phyloP scores from a whole-genome alignment of 53 echinoderm and acorn worm genomes.

The Echinometra lucunter region DNA sequence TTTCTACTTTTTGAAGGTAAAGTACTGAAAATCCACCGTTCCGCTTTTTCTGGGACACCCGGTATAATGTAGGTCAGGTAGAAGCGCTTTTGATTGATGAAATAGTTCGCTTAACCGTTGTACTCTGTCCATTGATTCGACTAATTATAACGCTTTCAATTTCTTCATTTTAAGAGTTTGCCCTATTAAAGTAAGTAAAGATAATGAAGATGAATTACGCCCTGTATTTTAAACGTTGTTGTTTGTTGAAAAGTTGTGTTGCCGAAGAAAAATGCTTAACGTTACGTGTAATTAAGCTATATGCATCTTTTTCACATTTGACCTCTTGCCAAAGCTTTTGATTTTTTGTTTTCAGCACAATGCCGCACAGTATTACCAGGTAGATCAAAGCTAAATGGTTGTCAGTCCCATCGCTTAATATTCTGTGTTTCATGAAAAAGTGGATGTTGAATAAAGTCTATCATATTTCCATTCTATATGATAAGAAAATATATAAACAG shows the following conservation, averaged over 20 bases:
- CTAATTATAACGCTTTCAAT: background rate
- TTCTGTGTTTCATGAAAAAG: background rate
- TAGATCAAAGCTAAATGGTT: background rate
- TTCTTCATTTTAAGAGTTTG: background rate
- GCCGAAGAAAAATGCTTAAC: background rate
- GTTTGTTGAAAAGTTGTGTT: background rate
- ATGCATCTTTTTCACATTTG: no score
- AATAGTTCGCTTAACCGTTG: slow-evolving; percentile 1
- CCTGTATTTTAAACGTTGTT: background rate
- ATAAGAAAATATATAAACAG: no score
- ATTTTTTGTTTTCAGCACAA: background rate
- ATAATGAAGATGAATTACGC: background rate
- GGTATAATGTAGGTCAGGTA: background rate
- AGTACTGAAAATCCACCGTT: no score
- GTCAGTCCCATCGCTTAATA: background rate
- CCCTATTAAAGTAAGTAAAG: background rate
- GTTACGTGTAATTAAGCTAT: background rate
- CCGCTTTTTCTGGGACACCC: no score
- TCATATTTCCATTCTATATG: background rate
- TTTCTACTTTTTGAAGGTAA: no score
- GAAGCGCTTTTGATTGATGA: slow-evolving; percentile 18
- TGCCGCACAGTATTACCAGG: background rate
- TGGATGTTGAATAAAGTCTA: background rate
- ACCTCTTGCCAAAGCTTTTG: no score
- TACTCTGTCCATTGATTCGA: background rate